phyloP scores from a whole-genome alignment of 2,888 invertebrate genomes.

The Leucozona laternaria region DNA sequence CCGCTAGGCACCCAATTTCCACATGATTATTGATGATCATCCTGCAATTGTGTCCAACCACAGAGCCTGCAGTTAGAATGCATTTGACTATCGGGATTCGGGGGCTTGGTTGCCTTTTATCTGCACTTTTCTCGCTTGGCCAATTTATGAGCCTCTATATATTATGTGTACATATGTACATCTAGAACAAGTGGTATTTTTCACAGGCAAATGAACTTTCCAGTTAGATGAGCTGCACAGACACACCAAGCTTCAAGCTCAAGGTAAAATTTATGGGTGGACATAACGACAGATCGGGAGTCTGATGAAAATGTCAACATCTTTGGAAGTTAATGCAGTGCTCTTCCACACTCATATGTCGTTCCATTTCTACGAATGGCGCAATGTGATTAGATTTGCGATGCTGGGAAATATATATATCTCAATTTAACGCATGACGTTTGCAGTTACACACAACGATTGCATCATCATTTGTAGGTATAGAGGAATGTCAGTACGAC shows the following conservation, averaged over 20 bases:
- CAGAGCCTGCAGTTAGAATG: not conserved
- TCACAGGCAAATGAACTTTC: constrained; percentile 21
- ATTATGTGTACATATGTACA: not conserved
- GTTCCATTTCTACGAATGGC: constrained; percentile 20
- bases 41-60: constrained; percentile 32
- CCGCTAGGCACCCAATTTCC: constrained; percentile 56
- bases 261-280: constrained; percentile 22
- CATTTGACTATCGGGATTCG: constrained; percentile 16
- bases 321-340: constrained; percentile 43
- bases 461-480: constrained; percentile 48
- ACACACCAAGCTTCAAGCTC: not conserved
- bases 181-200: constrained; percentile 47
- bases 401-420: constrained; percentile 39
- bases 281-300: constrained; percentile 19
- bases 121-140: constrained; percentile 7
- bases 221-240: constrained; percentile 6
- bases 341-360: constrained; percentile 31
- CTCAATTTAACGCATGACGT: constrained; percentile 45
- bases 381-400: constrained; percentile 27
- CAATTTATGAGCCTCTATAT: constrained; percentile 23
- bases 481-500: constrained; percentile 27
- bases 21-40: constrained; percentile 62
- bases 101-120: not conserved
- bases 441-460: constrained; percentile 33
- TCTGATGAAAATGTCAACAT: constrained; percentile 50